Evolutionary conservation across 2,888 invertebrate species (phyloP), one percentile per base, ranked within the genome.

Genomic region (Merodon equestris): DNA sequence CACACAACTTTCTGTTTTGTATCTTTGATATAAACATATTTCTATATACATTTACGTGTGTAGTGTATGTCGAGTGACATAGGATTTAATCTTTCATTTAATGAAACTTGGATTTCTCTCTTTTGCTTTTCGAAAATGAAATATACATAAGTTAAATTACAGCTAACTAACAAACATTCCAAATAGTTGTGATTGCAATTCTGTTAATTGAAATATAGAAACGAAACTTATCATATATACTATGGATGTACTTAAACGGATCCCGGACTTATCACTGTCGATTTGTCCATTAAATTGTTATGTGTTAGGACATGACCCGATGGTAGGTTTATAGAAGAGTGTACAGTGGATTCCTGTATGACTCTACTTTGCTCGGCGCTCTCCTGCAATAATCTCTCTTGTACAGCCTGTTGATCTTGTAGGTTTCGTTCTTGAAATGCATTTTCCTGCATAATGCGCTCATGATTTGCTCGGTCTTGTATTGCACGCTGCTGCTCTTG

Each of bases 251-350:
- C 34, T 68, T 73, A 77, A 57, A 77, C 72, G 19, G 72, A 77
- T 60, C 79, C 68, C 9, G 79, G 79, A 34, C 74, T 71, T n/a
- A 74, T 66, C 72, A 83, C 74, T 40, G 83, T 60, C 51, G 81
- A 82, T 68, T 84, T 84, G 42, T 83, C 83, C 54, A 83, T 61
- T 50, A 83, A 75, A 67, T 81, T 82, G 45, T 74, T 82, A 72
- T 82, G 79, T 61, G 73, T 53, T 64, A 82, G 54, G 42, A 83
- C 76, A 81, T 83, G 84, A 13, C 82, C 76, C 60, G 82, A 82
- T 38, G 82, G 82, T 51, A 82, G 81, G 13, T 74, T 73, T 57
- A 83, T 61, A 42, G 83, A 82, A 38, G 81, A 81, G 57, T 84
- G 84, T 34, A 83, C 61, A 71, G 72, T 81, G 12, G 83, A 64